phyloP scores from a whole-genome alignment of 2,113 vertebrate genomes.

The Equus przewalskii region DNA sequence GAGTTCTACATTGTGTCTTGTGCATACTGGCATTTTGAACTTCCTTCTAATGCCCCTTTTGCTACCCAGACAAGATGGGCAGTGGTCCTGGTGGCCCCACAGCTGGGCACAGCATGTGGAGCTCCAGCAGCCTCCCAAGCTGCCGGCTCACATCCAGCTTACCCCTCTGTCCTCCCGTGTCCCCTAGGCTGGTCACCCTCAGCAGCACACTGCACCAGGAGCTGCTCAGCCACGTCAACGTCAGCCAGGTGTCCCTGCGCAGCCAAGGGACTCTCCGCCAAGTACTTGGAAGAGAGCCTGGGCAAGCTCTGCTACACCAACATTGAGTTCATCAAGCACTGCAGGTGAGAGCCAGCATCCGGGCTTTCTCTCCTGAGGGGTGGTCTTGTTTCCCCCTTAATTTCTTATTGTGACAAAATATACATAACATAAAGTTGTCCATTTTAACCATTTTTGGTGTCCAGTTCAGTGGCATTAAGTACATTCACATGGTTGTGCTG shows the following conservation, averaged over 20 bases:
- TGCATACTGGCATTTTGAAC: not conserved
- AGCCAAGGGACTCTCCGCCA: slow-evolving; percentile 84
- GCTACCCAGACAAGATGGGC: not conserved
- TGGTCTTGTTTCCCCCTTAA: not conserved
- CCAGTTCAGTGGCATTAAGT: not conserved
- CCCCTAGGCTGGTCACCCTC: slow-evolving; percentile 85
- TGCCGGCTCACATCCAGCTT: not conserved
- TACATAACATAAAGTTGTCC: not conserved
- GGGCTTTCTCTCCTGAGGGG: not conserved
- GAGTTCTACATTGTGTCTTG: not conserved
- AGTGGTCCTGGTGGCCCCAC: not conserved
- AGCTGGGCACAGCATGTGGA: not conserved
- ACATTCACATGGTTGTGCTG: not conserved
- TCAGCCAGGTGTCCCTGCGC: slow-evolving; percentile 85
- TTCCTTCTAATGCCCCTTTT: not conserved
- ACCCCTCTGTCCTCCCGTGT: not conserved
- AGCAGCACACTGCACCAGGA: slow-evolving; percentile 81
- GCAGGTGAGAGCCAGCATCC: slow-evolving; percentile 85
- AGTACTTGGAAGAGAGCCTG: slow-evolving; percentile 87
- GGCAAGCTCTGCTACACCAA: slow-evolving; percentile 88
- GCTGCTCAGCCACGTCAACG: slow-evolving; percentile 84
- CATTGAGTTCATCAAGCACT: slow-evolving; percentile 86
- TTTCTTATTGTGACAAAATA: not conserved
- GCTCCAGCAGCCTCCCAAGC: not conserved
- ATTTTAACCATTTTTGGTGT: not conserved